Conservation (phyloP, 2,797 vertebrate genomes). For the Diplodus puntazzo region DNA sequence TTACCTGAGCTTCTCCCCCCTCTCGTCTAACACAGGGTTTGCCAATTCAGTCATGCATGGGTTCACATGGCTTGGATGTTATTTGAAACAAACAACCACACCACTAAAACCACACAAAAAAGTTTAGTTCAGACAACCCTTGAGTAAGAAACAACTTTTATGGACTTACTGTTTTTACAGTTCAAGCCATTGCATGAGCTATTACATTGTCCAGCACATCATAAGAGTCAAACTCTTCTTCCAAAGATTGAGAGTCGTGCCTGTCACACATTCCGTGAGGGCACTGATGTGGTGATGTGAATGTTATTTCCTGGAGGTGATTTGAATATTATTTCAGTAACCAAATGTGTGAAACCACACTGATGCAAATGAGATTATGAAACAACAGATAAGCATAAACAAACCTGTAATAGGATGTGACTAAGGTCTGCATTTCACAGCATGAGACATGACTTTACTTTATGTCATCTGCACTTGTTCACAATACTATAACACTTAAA, state of each 20-base stretch:
- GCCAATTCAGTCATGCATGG: too few relatives aligned
- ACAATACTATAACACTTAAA: neutral
- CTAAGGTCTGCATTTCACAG: neutral
- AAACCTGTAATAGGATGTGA: neutral
- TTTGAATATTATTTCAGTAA: conserved; percentile 34
- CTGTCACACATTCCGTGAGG: neutral
- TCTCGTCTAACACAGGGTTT: too few relatives aligned
- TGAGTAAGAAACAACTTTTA: neutral
- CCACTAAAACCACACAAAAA: neutral
- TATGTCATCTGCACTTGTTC: neutral
- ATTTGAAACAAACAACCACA: neutral
- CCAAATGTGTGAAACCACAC: conserved; percentile 26
- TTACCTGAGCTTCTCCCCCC: neutral
- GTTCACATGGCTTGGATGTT: neutral
- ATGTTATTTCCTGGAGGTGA: neutral
- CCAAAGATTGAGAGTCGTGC: neutral
- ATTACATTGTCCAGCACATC: neutral
- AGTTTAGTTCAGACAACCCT: neutral
- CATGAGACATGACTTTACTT: neutral
- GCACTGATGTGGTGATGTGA: neutral
- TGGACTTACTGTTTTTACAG: neutral
- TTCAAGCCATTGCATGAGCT: neutral
- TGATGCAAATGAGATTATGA: conserved; percentile 27
- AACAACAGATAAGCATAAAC: neutral
- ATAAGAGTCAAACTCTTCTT: neutral